These are phyloP conservation scores for Acrossocheilus wenchowensis DNA, from an alignment of 2,797 vertebrate genomes.

Conservation along the genomic window DNA sequence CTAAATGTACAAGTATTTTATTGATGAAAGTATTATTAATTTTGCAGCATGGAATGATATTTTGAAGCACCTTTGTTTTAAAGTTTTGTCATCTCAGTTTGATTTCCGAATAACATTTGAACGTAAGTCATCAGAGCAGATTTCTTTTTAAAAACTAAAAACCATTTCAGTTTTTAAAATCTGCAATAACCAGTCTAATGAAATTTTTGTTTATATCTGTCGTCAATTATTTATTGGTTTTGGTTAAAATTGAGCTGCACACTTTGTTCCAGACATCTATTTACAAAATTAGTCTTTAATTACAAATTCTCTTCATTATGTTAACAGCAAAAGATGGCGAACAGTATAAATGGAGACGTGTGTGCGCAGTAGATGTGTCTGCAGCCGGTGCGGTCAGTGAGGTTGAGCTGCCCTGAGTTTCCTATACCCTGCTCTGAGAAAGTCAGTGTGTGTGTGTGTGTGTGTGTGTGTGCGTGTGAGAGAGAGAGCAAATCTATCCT, in stretches of 20 bases:
- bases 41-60: neutral
- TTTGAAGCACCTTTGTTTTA: neutral
- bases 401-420: slow-evolving; percentile 57
- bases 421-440: slow-evolving; percentile 51
- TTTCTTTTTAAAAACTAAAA: neutral
- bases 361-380: slow-evolving; percentile 49
- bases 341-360: slow-evolving; percentile 45
- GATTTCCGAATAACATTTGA: neutral
- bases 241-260: neutral
- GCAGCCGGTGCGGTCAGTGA: slow-evolving; percentile 56
- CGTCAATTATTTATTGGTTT: neutral
- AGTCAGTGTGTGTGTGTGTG: slow-evolving; percentile 23
- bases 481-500: neutral
- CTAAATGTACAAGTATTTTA: neutral
- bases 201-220: neutral
- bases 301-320: neutral
- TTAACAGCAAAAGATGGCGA: slow-evolving; percentile 8
- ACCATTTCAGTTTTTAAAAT: neutral
- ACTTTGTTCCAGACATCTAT: neutral
- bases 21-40: neutral
- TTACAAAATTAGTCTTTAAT: neutral
- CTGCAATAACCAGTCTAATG: neutral
- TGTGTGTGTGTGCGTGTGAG: slow-evolving; percentile 27
- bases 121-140: neutral
- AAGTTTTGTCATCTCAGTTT: neutral